Base-by-base conservation (phyloP, 1,140 invertebrate species). In the Scaptomyza hsui region DNA sequence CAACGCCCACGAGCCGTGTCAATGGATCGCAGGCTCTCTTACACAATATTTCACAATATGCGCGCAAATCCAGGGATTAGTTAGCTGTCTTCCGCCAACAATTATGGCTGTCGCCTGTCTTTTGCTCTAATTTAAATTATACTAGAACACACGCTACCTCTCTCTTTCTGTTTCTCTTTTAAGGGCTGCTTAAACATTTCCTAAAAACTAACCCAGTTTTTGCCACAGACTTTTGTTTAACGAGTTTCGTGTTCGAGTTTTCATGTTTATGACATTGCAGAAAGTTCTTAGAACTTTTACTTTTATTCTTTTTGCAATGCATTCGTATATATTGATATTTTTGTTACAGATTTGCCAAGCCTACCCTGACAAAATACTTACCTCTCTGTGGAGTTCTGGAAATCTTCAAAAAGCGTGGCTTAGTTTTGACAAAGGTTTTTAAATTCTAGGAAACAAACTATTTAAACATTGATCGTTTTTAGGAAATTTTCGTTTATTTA, bases 41-140 rank as follows among this genome's bases (percentile, higher is more conserved):
- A 64, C 80, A 86, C 81, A 85, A 83, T 80, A 85, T 83, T 83
- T 48, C 47, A 70, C 65, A 74, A 74, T 63, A 39, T 63, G 51
- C 41, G 24, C 48, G 39, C 59, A 86, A 85, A 75, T 75, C 82
- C 82, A 49, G 73, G 82, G 81, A 86, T 86, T 88, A 81, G 74
- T 61, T 56, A 45, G 44, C 59, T 39, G 48, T 65, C 67, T 71
- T 71, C 76, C 47, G 71, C 47, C 67, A 60, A 62, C 85, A 78
- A 71, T 78, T 74, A 72, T 57, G 26, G 32, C n/a, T 70, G 75
- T 77, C 69, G 75, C 74, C 75, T 53, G 32, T 4, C 32, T 7
- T 24, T 56, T 77, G 82, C 82, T 82, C 82, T 88, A 88, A 82
- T 86, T 86, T 86, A 82, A 88, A 81, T 88, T 64, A n/a, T n/a